Evolutionary conservation across 2,113 vertebrate species (phyloP).

Genomic region (Planiliza haematocheilus): DNA sequence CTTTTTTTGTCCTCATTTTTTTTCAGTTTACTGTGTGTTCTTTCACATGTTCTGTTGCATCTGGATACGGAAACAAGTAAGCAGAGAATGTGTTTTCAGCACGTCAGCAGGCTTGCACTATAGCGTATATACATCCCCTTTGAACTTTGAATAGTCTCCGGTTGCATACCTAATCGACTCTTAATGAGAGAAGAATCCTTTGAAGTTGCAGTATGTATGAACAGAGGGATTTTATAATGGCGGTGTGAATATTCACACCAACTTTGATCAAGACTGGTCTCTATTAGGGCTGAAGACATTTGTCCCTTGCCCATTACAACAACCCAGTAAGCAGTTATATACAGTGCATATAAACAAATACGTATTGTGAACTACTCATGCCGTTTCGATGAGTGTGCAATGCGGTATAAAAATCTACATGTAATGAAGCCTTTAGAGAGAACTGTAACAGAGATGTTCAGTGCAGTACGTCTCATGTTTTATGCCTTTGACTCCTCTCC

Average conservation of each 20-base stretch:
- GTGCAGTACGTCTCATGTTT: slow-evolving; percentile 5
- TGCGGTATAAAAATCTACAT: background rate
- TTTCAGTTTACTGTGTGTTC: background rate
- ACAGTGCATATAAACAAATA: background rate
- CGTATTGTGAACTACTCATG: background rate
- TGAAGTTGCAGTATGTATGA: slow-evolving; percentile 12
- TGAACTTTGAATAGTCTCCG: slow-evolving; percentile 15
- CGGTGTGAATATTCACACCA: too few relatives aligned
- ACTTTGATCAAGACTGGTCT: background rate
- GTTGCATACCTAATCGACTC: slow-evolving; percentile 14
- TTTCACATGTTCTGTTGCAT: background rate
- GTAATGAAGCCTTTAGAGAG: background rate
- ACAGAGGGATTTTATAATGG: slow-evolving; percentile 11
- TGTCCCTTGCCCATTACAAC: background rate
- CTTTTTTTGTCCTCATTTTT: background rate
- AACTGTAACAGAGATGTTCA: background rate
- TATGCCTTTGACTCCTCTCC: slow-evolving; percentile 2
- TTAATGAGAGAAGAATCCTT: slow-evolving; percentile 28
- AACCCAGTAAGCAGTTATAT: background rate
- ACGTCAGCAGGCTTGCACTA: background rate
- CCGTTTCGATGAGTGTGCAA: too few relatives aligned
- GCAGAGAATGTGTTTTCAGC: slow-evolving; percentile 12
- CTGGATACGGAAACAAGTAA: slow-evolving; percentile 20
- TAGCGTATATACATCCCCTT: background rate
- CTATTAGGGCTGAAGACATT: background rate